Conservation (phyloP, 2,888 invertebrate species). For the Adelognathus sp. region DNA sequence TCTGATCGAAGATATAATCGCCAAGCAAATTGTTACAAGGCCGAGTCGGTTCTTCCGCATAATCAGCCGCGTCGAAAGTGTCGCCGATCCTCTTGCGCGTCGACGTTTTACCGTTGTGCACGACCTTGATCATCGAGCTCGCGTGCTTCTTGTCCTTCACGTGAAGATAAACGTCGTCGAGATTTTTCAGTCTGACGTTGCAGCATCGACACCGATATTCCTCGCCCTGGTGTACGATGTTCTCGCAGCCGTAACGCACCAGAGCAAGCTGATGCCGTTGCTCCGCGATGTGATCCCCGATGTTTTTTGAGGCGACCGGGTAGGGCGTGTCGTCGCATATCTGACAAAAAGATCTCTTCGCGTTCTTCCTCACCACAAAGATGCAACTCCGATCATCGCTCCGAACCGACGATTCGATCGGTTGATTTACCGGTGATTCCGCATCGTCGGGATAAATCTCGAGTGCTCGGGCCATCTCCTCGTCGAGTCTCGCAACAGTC, state of each 20-base stretch:
- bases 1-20: not conserved
- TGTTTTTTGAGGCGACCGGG: not conserved
- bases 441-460: too few relatives aligned
- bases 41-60: not conserved
- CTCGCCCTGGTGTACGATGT: too few relatives aligned
- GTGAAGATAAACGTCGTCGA: conserved; percentile 21
- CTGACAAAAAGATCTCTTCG: conserved; percentile 39
- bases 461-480: not conserved
- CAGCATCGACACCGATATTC: conserved; percentile 36
- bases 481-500: not conserved
- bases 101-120: not conserved
- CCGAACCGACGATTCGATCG: not conserved
- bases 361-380: conserved; percentile 28
- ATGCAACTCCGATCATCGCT: not conserved
- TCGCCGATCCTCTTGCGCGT: not conserved
- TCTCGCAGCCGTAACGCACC: conserved; percentile 27
- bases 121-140: not conserved
- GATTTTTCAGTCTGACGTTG: not conserved
- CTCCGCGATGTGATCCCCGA: not conserved
- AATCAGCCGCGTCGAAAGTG: not conserved
- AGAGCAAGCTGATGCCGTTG: not conserved
- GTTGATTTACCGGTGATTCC: not conserved
- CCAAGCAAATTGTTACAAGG: not conserved
- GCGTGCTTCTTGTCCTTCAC: not conserved
- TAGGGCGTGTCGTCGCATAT: conserved; percentile 25